Evolutionary conservation across 2,797 vertebrate species (phyloP).

Genomic region (Hoplostethus atlanticus): DNA sequence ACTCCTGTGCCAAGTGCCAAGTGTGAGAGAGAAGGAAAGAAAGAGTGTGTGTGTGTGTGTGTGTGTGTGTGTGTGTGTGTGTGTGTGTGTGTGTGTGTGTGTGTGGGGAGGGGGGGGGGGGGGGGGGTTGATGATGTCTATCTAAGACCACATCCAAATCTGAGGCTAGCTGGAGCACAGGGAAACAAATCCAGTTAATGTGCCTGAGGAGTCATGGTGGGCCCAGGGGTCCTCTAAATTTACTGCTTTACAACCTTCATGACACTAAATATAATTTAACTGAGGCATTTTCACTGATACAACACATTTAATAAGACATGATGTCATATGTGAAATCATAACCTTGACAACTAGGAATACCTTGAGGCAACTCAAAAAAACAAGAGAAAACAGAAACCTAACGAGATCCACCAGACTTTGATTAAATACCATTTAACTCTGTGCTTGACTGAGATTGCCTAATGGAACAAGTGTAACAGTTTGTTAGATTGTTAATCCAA

Average conservation of each 20-base stretch:
- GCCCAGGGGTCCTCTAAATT: slow-evolving; percentile 43
- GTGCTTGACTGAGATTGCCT: too few species aligned
- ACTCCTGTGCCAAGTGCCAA: too few species aligned
- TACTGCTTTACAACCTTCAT: not conserved
- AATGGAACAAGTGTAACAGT: not conserved
- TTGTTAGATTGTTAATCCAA: too few species aligned
- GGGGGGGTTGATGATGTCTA: too few species aligned
- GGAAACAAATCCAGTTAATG: slow-evolving; percentile 11
- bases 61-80: not conserved
- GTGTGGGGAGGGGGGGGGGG: too few species aligned
- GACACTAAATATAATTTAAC: not conserved
- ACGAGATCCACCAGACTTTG: not conserved
- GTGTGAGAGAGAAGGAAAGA: too few species aligned
- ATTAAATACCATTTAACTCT: too few species aligned
- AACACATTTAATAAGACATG: slow-evolving; percentile 35
- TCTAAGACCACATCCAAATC: slow-evolving; percentile 14
- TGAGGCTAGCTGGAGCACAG: slow-evolving; percentile 9
- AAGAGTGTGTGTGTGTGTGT: not conserved
- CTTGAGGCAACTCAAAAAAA: not conserved
- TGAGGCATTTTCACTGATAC: too few species aligned
- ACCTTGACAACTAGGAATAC: not conserved
- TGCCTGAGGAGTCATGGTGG: slow-evolving; percentile 28
- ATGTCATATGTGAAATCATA: slow-evolving; percentile 20
- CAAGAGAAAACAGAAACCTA: not conserved
- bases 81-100: not conserved